phyloP scores from a whole-genome alignment of 2,113 vertebrate genomes.

The Sylvietta virens region DNA sequence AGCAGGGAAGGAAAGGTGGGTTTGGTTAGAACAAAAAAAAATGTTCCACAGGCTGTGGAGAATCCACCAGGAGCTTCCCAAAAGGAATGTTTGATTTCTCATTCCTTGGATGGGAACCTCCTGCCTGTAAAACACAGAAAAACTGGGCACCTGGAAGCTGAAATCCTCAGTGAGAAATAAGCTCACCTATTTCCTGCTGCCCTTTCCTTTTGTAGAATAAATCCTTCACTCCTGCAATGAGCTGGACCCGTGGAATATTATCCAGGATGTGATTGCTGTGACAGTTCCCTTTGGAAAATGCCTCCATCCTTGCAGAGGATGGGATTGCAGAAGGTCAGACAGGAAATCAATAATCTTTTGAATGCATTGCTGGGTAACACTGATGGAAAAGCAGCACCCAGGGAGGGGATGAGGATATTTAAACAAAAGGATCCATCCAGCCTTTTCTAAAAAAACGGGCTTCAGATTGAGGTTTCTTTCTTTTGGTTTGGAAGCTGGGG shows the following conservation, averaged over 20 bases:
- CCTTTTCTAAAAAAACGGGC: neutral
- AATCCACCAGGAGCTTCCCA: neutral
- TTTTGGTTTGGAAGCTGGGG: neutral
- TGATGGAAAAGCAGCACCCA: neutral
- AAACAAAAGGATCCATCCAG: neutral
- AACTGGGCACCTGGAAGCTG: neutral
- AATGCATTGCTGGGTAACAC: neutral
- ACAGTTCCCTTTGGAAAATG: neutral
- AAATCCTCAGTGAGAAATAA: neutral
- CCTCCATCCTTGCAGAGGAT: neutral
- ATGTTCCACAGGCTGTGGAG: fast-evolving
- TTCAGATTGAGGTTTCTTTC: neutral
- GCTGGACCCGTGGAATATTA: neutral
- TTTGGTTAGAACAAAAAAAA: neutral
- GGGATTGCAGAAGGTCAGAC: constrained; percentile 42
- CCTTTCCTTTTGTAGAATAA: neutral
- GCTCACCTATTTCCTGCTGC: neutral
- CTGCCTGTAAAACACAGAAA: neutral
- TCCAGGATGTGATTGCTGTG: neutral
- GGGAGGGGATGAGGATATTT: neutral
- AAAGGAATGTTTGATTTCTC: neutral
- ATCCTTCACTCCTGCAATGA: neutral
- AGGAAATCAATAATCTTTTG: constrained; percentile 40
- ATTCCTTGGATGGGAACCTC: neutral
- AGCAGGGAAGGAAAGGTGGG: neutral